phyloP scores from a whole-genome alignment of 2,888 invertebrate species.

The Dynastes hyllus region DNA sequence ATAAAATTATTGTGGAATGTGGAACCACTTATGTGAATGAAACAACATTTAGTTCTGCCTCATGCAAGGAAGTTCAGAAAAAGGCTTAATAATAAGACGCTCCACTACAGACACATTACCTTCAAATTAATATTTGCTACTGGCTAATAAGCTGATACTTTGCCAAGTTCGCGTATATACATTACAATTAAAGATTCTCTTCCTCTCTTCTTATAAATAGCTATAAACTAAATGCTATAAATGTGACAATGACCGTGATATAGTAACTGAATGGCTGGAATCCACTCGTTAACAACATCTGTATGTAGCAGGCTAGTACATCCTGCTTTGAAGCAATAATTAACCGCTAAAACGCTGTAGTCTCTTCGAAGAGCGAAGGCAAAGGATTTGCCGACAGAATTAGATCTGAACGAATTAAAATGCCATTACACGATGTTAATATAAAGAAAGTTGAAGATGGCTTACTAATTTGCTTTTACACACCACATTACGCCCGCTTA shows the following conservation, averaged over 20 bases:
- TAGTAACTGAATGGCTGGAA: neutral
- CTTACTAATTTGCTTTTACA: neutral
- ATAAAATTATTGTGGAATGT: too few species aligned
- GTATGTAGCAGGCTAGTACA: neutral
- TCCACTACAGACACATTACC: too few species aligned
- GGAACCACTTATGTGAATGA: too few species aligned
- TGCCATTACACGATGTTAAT: neutral
- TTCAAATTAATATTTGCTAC: too few species aligned
- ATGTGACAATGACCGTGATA: constrained; percentile 14
- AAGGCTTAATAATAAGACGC: too few species aligned
- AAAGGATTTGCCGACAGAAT: constrained; percentile 31
- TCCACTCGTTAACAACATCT: neutral
- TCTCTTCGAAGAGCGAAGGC: neutral
- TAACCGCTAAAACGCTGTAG: neutral
- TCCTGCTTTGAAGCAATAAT: constrained; percentile 2
- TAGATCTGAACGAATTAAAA: constrained; percentile 8
- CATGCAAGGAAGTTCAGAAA: too few species aligned
- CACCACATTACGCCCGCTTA: neutral
- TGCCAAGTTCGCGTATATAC: too few species aligned
- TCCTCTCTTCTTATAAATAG: too few species aligned
- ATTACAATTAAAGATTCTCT: neutral
- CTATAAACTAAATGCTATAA: neutral
- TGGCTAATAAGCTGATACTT: too few species aligned
- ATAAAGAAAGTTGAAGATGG: neutral
- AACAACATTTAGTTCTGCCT: too few species aligned